Evolutionary conservation across 2,888 invertebrate species (phyloP).

Genomic region (Melolontha melolontha): DNA sequence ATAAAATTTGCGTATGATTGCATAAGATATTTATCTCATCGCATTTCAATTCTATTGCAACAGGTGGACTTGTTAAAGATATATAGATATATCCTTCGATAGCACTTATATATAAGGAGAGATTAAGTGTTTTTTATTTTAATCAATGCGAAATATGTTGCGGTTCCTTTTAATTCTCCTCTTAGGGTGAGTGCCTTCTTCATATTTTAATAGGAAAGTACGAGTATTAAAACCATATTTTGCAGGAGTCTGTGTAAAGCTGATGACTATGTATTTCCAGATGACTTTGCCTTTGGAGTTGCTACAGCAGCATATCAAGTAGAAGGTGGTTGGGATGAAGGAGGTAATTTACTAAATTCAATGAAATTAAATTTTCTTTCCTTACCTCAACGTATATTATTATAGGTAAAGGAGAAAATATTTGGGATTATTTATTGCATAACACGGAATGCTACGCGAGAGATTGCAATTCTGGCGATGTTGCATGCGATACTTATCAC

Average conservation of each 20-base stretch:
- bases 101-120: too few species aligned
- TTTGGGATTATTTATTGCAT: slow-evolving; percentile 78
- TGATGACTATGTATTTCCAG: slow-evolving; percentile 35
- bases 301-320: slow-evolving; percentile 36
- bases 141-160: too few species aligned
- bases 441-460: slow-evolving; percentile 66
- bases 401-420: slow-evolving; percentile 70
- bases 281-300: slow-evolving; percentile 47
- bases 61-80: background rate
- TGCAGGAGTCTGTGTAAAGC: slow-evolving; percentile 41
- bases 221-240: too few species aligned
- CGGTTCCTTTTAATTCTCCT: too few species aligned
- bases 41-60: too few species aligned
- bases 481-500: slow-evolving; percentile 77
- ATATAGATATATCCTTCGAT: too few species aligned
- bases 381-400: background rate
- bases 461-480: slow-evolving; percentile 71
- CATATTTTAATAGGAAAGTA: too few species aligned
- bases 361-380: too few species aligned
- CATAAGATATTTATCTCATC: too few species aligned
- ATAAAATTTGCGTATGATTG: too few species aligned
- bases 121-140: too few species aligned
- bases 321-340: background rate
- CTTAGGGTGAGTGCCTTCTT: too few species aligned
- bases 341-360: background rate